These are phyloP conservation scores for Xylocopa sonorina DNA, from an alignment of 1,140 invertebrate species.

Conservation along the genomic window DNA sequence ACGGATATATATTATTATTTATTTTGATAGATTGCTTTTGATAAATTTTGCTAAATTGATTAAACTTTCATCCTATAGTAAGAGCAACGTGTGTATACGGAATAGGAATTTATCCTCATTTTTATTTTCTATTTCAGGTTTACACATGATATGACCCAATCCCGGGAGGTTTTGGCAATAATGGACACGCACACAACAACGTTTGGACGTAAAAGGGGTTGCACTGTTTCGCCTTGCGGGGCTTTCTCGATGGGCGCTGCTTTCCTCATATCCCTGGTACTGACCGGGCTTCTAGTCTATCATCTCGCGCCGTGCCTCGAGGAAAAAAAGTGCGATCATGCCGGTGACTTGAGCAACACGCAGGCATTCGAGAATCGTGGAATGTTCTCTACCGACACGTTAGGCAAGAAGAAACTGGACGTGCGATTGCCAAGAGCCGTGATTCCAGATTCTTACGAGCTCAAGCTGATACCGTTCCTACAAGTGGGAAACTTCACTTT, in stretches of 20 bases:
- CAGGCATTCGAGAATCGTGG: slow-evolving; percentile 76
- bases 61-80: no score
- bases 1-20: no score
- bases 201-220: slow-evolving; percentile 78
- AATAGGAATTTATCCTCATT: no score
- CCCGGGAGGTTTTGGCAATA: slow-evolving; percentile 77
- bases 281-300: slow-evolving; percentile 86
- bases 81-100: no score
- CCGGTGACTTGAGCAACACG: slow-evolving; percentile 68
- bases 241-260: slow-evolving; percentile 80
- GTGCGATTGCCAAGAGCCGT: slow-evolving; percentile 87
- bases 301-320: slow-evolving; percentile 86
- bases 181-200: slow-evolving; percentile 78
- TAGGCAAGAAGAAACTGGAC: slow-evolving; percentile 80
- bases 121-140: slow-evolving; percentile 49
- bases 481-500: slow-evolving; percentile 90
- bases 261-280: slow-evolving; percentile 82
- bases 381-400: slow-evolving; percentile 72
- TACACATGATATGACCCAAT: slow-evolving; percentile 75
- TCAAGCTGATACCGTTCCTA: slow-evolving; percentile 88
- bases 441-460: slow-evolving; percentile 86
- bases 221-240: slow-evolving; percentile 79
- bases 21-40: no score
- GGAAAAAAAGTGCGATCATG: slow-evolving; percentile 58
- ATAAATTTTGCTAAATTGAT: no score